Evolutionary conservation across 2,797 vertebrate species (phyloP).

Genomic region (Hemibagrus guttatus): DNA sequence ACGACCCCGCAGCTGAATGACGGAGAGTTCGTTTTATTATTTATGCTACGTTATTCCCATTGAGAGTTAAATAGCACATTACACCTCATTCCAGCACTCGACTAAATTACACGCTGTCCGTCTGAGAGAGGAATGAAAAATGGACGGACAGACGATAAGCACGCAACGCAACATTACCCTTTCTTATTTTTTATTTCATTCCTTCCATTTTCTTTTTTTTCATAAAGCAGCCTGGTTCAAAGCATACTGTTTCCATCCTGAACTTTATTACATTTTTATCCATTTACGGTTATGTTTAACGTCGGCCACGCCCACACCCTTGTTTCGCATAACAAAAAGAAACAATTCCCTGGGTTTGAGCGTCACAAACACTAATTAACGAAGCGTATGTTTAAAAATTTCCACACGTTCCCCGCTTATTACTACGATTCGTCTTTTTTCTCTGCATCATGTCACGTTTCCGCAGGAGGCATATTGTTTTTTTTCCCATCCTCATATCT

Average conservation of each 20-base stretch:
- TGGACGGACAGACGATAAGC: not conserved
- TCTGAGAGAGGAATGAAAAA: conserved; percentile 8
- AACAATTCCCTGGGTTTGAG: too few relatives aligned
- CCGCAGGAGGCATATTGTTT: not conserved
- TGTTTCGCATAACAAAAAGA: too few relatives aligned
- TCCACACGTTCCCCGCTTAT: not conserved
- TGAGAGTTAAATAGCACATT: conserved; percentile 14
- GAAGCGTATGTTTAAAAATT: not conserved
- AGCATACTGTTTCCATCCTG: not conserved
- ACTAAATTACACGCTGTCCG: not conserved
- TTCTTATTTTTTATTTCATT: not conserved
- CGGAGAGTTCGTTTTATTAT: conserved; percentile 15
- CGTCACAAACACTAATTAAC: too few relatives aligned
- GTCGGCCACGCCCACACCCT: not conserved
- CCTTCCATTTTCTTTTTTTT: too few relatives aligned
- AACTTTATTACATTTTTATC: not conserved
- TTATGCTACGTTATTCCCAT: conserved; percentile 23
- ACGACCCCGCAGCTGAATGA: not conserved
- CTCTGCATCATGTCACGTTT: not conserved
- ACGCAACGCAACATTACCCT: not conserved
- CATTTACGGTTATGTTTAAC: not conserved
- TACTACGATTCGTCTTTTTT: not conserved
- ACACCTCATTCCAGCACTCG: conserved; percentile 7
- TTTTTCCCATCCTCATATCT: not conserved
- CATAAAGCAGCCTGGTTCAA: not conserved